Conservation (phyloP, 2,797 vertebrate species). For the Darevskia nairensis region DNA sequence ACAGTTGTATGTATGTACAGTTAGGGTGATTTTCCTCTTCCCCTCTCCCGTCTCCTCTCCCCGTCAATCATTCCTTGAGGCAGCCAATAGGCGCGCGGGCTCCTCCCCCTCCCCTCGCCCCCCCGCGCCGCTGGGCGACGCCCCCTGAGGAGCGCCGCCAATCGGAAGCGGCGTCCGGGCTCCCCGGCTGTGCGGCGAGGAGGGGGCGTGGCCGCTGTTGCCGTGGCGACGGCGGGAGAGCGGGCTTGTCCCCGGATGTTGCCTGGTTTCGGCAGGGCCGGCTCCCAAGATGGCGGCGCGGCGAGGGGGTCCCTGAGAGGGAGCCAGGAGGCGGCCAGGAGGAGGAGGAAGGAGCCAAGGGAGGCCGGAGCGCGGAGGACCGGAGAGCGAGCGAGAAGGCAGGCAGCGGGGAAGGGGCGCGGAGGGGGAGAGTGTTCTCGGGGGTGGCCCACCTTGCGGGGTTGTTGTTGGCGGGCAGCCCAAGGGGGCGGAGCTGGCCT, state of each 20-base stretch:
- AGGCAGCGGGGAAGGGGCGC: neutral
- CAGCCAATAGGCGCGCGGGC: neutral
- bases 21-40: no score
- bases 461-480: no score
- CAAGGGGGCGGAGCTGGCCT: no score
- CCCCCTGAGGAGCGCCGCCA: neutral
- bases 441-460: no score
- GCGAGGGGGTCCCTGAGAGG: neutral
- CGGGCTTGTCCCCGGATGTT: conserved; percentile 32
- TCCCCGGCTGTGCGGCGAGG: neutral
- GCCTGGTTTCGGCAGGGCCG: neutral
- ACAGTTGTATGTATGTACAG: no score
- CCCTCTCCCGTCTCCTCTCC: no score
- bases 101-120: rapidly evolving
- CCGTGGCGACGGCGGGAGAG: neutral
- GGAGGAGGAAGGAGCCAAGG: neutral
- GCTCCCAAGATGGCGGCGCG: conserved; percentile 40
- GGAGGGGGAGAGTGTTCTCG: no score
- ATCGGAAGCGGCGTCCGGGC: neutral
- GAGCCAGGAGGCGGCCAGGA: neutral
- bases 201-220: conserved; percentile 4
- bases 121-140: neutral
- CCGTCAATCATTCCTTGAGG: neutral
- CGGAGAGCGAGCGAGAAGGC: no score
- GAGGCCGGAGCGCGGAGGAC: neutral